Evolutionary conservation across 2,888 invertebrate genomes (phyloP).

Genomic region (Dascillus cervinus): DNA sequence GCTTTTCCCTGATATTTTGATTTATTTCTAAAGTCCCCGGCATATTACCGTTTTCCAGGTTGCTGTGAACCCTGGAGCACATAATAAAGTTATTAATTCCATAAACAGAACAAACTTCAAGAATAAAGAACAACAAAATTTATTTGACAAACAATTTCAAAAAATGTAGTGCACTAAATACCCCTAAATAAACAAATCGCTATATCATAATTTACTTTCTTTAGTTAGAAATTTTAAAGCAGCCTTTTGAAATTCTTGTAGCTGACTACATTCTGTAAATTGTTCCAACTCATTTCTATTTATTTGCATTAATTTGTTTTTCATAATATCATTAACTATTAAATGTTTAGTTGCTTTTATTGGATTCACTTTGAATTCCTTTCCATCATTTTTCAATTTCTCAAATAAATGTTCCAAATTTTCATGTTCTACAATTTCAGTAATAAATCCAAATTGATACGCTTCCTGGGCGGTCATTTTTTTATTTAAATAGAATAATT

Average conservation of each 20-base stretch:
- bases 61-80: too few species aligned
- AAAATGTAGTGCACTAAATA: too few species aligned
- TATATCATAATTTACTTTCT: constrained; percentile 37
- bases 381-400: constrained; percentile 53
- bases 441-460: constrained; percentile 65
- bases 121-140: too few species aligned
- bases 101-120: too few species aligned
- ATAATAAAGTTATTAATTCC: too few species aligned
- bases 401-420: constrained; percentile 47
- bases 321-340: constrained; percentile 52
- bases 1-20: too few species aligned
- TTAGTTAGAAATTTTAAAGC: constrained; percentile 46
- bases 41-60: too few species aligned
- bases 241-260: constrained; percentile 59
- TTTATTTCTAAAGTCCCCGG: too few species aligned
- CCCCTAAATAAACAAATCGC: too few species aligned
- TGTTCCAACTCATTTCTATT: constrained; percentile 62
- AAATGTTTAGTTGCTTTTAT: constrained; percentile 65
- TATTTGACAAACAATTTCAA: too few species aligned
- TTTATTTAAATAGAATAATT: constrained; percentile 53
- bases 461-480: constrained; percentile 78
- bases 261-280: constrained; percentile 55
- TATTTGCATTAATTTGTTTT: constrained; percentile 54
- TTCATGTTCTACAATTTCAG: constrained; percentile 63
- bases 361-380: constrained; percentile 50